Base-by-base conservation (phyloP, 2,113 vertebrate genomes). In the Coptodon bakossiorum region DNA sequence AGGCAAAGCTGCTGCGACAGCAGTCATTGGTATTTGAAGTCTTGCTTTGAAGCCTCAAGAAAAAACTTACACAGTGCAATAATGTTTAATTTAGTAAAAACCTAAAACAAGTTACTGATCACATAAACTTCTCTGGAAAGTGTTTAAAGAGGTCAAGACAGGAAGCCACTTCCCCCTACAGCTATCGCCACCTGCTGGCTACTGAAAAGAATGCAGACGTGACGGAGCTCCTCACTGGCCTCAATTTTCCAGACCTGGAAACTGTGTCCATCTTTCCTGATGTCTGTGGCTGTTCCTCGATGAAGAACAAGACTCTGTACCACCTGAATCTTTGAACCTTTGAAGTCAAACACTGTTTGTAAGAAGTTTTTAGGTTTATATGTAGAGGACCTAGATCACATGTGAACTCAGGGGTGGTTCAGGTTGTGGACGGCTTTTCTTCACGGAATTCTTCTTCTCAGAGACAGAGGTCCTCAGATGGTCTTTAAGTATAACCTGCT, bases 401-500 rank as follows among this genome's bases (percentile, higher is more conserved):
- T 13, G 36, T 68, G 36, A 68, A 40, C 34, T 38, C 2, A 68
- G 19, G 63, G 36, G 22, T 22, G 36, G 11, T 40, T 40, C 19
- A 9, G 7, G 63, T 9, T 40, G 7, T 68, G 19, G 19, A 7
- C 4, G 3, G 63, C 34, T 68, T 38, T 40, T 40, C 63, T 40
- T 2, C 36, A 19, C 2, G 5, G 2, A 19, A 14, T 38, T 38
- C 63, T 68, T 68, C 19, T 63, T 19, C 59, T 63, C 59, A 36
- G 29, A 61, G 31, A 36, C 61, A 66, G 61, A 66, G 34, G 10
- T 22, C 34, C 34, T 38, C 61, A 68, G 61, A 22, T 6, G 3
- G 10, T 0, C 0, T 38, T 11, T 38, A 66, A 38, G 61, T 38
- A 66, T 38, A 68, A 4, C 4, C 7, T 40, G 63, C 63, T 68